These are phyloP conservation scores for Volucella inflata DNA, from an alignment of 2,888 invertebrate genomes.

Conservation along the genomic window DNA sequence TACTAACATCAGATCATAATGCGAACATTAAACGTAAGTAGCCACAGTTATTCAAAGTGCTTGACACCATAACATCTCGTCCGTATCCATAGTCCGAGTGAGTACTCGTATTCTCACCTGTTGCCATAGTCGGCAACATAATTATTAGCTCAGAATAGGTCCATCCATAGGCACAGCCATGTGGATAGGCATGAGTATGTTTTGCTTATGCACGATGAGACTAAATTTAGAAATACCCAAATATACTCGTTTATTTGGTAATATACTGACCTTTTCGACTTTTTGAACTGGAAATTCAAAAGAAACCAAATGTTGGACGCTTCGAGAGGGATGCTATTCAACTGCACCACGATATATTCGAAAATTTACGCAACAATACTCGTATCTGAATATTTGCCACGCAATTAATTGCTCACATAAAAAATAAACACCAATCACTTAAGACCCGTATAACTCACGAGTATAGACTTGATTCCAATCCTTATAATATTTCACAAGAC, in stretches of 20 bases:
- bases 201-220: not conserved
- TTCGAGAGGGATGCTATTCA: not conserved
- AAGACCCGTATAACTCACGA: not conserved
- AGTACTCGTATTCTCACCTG: no score
- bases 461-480: conserved; percentile 33
- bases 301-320: not conserved
- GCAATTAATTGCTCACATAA: conserved; percentile 31
- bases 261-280: conserved; percentile 63
- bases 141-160: no score
- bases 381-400: conserved; percentile 29
- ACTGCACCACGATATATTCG: conserved; percentile 6
- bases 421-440: conserved; percentile 33
- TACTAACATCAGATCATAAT: no score
- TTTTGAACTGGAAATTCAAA: conserved; percentile 37
- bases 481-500: conserved; percentile 5
- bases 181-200: no score
- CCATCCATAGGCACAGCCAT: no score
- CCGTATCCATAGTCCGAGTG: no score
- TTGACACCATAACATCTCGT: no score
- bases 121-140: no score
- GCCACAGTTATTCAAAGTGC: no score
- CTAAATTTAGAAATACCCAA: conserved; percentile 13
- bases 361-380: conserved; percentile 19
- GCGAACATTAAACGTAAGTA: no score
- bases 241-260: not conserved